Base-by-base conservation (phyloP, 2,888 invertebrate genomes). In the Vesta saturnalis region DNA sequence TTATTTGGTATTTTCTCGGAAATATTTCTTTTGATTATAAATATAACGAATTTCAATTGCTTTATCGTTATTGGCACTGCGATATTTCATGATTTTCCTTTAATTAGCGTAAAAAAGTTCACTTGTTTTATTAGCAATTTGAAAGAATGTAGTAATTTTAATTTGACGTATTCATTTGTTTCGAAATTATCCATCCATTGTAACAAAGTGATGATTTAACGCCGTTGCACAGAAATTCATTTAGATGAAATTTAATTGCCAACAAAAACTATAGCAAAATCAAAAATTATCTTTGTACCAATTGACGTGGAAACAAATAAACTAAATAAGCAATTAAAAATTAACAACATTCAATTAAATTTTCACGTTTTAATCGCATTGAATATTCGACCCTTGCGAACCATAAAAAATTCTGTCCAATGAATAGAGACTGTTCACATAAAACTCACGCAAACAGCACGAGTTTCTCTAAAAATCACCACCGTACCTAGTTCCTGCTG, bases 381-480 rank as follows among this genome's bases (percentile, higher is more conserved):
- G 39, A n/a, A 39, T 39, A 39, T 39, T 23, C 23, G n/a, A 49
- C 47, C 15, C 18, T 49, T 18, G 47, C 15, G 47, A 39, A 49
- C 47, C 47, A n/a, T 39, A 49, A 49, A 49, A 16, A 49, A 16
- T n/a, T n/a, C 6, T 15, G 16, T 10, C 16, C 18, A 49, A 14
- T 49, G 16, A 49, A 49, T 49, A 49, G 16, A 18, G 14, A 16
- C 56, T 4, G 52, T n/a, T 52, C 10, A n/a, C 18, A 19, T 52
- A 52, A 52, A 52, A 5, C 47, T 46, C 14, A 15, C 5, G 21
- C 52, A 52, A 55, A 21, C 30, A 55, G 55, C 55, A 14, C 21
- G 62, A 54, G 19, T 19, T 54, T 61, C 16, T 60, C 12, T 49
- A 52, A 62, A 62, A 62, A 60, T 61, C 52, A 66, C 19, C 47